Percentiles rank a stretch among this genome's conserved stretches.
These are phyloP conservation scores for Apodemia hepburni DNA, from an alignment of 2,888 invertebrate species.

Conservation along the genomic window DNA sequence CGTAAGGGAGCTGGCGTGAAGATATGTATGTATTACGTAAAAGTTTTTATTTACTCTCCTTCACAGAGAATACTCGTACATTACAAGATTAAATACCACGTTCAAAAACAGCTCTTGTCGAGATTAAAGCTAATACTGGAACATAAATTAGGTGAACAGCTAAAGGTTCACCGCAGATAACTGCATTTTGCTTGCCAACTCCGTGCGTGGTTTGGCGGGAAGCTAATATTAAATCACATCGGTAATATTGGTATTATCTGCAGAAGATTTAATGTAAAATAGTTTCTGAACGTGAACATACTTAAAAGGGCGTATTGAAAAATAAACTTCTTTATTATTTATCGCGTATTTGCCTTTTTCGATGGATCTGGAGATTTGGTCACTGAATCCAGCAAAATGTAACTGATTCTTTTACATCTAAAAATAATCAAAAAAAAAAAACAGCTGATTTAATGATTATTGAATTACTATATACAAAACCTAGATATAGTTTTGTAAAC, in stretches of 20 bases:
- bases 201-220: conserved; percentile 19
- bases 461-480: no score
- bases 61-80: neutral
- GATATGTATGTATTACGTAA: no score
- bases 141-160: conserved; percentile 9
- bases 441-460: no score
- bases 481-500: no score
- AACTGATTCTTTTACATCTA: no score
- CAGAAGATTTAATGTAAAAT: neutral
- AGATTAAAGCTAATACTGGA: conserved; percentile 8
- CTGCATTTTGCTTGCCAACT: conserved; percentile 24
- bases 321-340: no score
- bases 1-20: no score
- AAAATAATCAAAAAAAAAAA: no score
- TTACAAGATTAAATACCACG: neutral
- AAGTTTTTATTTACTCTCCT: neutral
- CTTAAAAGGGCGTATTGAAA: neutral
- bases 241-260: conserved; percentile 12
- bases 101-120: conserved; percentile 8
- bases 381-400: no score
- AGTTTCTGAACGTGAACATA: neutral
- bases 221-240: conserved; percentile 2
- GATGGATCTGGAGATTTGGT: no score
- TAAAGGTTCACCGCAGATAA: conserved; percentile 17
- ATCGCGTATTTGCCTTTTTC: no score